Base-by-base conservation (phyloP, 2,797 vertebrate species). In the Onychomys torridus region DNA sequence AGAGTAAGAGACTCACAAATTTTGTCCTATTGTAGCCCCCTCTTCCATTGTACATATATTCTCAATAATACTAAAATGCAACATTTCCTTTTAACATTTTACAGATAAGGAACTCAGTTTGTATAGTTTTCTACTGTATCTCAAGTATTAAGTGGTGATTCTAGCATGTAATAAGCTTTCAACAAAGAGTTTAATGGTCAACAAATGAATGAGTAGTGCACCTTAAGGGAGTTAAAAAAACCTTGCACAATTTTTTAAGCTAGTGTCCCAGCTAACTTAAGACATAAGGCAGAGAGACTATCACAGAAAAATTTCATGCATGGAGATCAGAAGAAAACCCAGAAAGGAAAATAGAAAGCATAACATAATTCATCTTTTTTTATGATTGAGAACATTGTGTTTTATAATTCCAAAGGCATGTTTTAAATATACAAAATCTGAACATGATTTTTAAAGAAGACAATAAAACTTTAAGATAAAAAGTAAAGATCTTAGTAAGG, bases 331-430 rank as follows among this genome's bases (percentile, higher is more conserved):
- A 97, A 96, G 91, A 95, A 94, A 97, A 89, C n/a, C 46, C 96
- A 96, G 89, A 97, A 97, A 94, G 79, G 92, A 96, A 94, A 97
- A 95, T 91, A 96, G 92, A 94, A 96, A 96, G 73, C 93, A 79
- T 94, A 96, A 94, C 77, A 92, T 90, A 96, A 95, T 93, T 97
- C 95, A 93, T 95, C 90, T 21, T 81, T 61, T 95, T 96, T 96
- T 96, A 94, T 97, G 94, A 97, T 96, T 93, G 95, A 97, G 94
- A 95, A 96, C 91, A 95, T 89, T 97, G 89, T 93, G 92, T 97
- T 97, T 95, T 95, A 95, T 96, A 96, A 83, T 92, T 96, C 59
- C n/a, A 59, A 96, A 96, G 87, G 79, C 65, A 16, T 96, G 71
- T 92, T 97, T 97, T 97, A 97, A 97, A 97, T 95, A 97, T 94